Conservation (phyloP, 2,888 invertebrate genomes). For the Alcis repandata region DNA sequence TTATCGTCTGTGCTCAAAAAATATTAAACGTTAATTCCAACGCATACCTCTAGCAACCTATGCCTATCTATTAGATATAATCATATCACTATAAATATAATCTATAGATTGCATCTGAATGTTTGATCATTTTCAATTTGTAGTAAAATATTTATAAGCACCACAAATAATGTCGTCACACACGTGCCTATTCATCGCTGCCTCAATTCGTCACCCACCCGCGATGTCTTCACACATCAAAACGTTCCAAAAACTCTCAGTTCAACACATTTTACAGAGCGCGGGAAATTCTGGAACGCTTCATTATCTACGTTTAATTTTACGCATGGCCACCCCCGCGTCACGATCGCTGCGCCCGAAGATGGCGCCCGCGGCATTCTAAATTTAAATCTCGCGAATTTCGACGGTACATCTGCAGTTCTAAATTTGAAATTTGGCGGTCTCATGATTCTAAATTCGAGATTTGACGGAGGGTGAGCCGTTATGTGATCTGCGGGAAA, state of each 20-base stretch:
- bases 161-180: background rate
- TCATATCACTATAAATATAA: too few relatives aligned
- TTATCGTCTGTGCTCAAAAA: too few relatives aligned
- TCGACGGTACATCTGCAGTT: conserved; percentile 52
- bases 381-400: conserved; percentile 67
- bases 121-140: too few relatives aligned
- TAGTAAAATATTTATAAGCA: background rate
- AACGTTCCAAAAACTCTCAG: conserved; percentile 53
- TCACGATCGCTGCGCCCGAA: conserved; percentile 61
- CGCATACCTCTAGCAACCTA: too few relatives aligned
- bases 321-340: conserved; percentile 81
- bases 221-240: conserved; percentile 25
- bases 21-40: too few relatives aligned
- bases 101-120: too few relatives aligned
- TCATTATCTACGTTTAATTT: conserved; percentile 85
- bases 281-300: conserved; percentile 58
- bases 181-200: conserved; percentile 9
- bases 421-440: conserved; percentile 43
- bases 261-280: conserved; percentile 66
- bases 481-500: conserved; percentile 31
- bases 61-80: too few relatives aligned
- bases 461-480: conserved; percentile 31
- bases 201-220: conserved; percentile 24
- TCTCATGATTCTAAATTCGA: conserved; percentile 41
- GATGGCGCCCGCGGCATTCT: conserved; percentile 57